Base-by-base conservation (phyloP, 2,797 vertebrate species). In the Urocyon cinereoargenteus region DNA sequence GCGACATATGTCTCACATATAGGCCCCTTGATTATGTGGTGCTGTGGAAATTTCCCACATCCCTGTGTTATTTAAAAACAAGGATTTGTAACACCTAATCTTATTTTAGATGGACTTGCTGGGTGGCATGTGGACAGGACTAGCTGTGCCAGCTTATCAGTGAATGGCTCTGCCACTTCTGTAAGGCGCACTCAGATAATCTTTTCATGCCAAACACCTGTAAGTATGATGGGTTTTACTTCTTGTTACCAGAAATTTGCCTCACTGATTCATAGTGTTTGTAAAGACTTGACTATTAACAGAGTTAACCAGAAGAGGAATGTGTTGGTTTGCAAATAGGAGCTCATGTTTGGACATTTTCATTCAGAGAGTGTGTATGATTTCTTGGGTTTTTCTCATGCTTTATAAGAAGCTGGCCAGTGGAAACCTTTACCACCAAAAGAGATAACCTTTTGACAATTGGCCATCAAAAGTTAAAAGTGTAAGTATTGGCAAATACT, bases 201-300 rank as follows among this genome's bases (percentile, higher is more conserved):
- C 53, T 92, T 26, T 68, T 81, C n/a, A 45, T 77, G 92, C 95
- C 92, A 96, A 97, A 93, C 96, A 97, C 51, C 91, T 96, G 96
- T 79, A 36, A 78, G 75, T 82, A 66, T 92, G 85, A 90, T 5
- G 2, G 53, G 36, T 94, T 86, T 31, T 79, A 73, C 91, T 97
- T 97, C 55, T 93, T 91, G 19, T 95, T 45, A 36, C 22, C 90
- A 91, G 90, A 94, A 95, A 83, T 95, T 93, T 70, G 31, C 62
- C 77, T 96, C 51, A 2, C 62, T 83, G 85, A 61, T 92, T 93
- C 53, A 62, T 12, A 62, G 83, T 40, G 14, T 18, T 15, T 72
- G 28, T 10, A 57, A 84, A 72, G 59, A 68, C 77, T 34, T 21
- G 5, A 21, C 13, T 86, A 31, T 78, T 73, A 77, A 68, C 34